A percentile compares a stretch with the other conserved stretches of the same genome.
Evolutionary conservation across 2,113 vertebrate species (phyloP).

Genomic region (Macrotus californicus): DNA sequence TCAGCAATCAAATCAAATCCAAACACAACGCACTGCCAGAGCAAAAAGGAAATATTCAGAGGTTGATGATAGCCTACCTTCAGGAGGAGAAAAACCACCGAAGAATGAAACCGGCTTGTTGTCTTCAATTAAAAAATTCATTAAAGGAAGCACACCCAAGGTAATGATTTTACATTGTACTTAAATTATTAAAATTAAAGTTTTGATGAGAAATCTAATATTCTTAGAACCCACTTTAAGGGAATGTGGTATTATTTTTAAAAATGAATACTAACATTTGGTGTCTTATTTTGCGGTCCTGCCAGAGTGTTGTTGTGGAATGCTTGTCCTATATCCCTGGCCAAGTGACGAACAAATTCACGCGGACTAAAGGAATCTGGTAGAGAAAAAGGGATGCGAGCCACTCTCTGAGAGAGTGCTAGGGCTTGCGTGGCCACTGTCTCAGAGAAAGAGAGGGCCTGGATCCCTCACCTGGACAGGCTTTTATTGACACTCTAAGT

Average conservation of each 20-base stretch:
- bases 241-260: background rate
- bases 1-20: slow-evolving; percentile 89
- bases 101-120: slow-evolving; percentile 84
- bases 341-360: no score
- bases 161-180: slow-evolving; percentile 56
- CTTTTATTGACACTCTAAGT: no score
- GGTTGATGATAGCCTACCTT: slow-evolving; percentile 79
- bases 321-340: no score
- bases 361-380: no score
- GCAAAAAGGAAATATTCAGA: slow-evolving; percentile 90
- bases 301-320: no score
- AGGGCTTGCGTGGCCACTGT: no score
- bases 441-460: no score
- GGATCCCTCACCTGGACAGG: no score
- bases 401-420: no score
- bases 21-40: slow-evolving; percentile 85
- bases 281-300: background rate
- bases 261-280: background rate
- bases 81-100: slow-evolving; percentile 79
- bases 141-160: slow-evolving; percentile 86
- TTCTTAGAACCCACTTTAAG: background rate
- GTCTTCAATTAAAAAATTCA: slow-evolving; percentile 87
- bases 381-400: no score
- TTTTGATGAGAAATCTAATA: background rate
- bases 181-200: background rate